These are phyloP conservation scores for Agriopis aurantiaria DNA, from an alignment of 2,888 invertebrate species.

Conservation along the genomic window DNA sequence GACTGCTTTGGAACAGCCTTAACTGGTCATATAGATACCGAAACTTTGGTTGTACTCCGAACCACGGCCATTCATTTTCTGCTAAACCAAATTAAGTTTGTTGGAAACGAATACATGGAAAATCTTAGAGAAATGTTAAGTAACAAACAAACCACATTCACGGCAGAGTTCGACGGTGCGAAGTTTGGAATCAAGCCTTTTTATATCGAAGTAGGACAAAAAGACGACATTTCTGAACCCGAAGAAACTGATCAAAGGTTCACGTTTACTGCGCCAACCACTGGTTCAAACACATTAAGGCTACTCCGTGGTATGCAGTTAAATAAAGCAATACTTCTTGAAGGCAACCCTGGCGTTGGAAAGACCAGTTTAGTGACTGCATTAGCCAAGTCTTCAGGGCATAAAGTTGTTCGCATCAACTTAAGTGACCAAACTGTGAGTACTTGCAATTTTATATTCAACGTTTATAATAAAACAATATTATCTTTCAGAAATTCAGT, in stretches of 20 bases:
- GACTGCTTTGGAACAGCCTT: constrained; percentile 96
- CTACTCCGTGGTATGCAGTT: constrained; percentile 95
- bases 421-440: constrained; percentile 98
- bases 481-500: no score
- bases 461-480: no score
- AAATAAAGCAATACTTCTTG: constrained; percentile 96
- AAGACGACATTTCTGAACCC: constrained; percentile 49
- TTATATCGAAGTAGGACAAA: constrained; percentile 87
- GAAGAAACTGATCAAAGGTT: constrained; percentile 80
- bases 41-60: constrained; percentile 76
- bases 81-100: constrained; percentile 79
- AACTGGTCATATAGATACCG: constrained; percentile 89
- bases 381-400: constrained; percentile 93
- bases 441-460: constrained; percentile 38
- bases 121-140: constrained; percentile 63
- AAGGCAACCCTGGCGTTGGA: constrained; percentile 99
- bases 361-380: constrained; percentile 98
- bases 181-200: constrained; percentile 93
- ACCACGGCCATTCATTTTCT: constrained; percentile 86
- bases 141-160: constrained; percentile 66
- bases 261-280: constrained; percentile 92
- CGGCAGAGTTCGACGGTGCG: constrained; percentile 65
- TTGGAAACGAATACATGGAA: constrained; percentile 71
- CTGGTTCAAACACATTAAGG: constrained; percentile 93
- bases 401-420: constrained; percentile 96